A percentile compares a stretch with the other conserved stretches of the same genome.
These are phyloP conservation scores for Cossypha niveicapilla DNA, from an alignment of 2,797 vertebrate species.

Conservation along the genomic window DNA sequence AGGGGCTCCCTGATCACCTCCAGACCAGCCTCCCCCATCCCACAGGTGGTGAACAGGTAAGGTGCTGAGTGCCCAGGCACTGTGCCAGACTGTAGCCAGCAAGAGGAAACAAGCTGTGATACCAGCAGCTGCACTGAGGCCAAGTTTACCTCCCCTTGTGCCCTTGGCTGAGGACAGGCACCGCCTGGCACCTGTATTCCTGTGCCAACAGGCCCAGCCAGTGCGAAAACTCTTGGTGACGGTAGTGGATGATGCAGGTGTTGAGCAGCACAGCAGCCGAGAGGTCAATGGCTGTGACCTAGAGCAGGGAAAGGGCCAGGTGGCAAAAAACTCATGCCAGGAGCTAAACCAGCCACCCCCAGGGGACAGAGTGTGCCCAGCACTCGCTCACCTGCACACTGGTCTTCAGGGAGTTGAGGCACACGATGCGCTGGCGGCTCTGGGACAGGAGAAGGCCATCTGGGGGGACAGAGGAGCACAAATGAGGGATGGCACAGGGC, in stretches of 20 bases:
- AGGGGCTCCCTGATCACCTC: not conserved
- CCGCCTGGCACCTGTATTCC: constrained; percentile 75
- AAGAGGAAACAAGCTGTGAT: not conserved
- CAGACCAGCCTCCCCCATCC: not conserved
- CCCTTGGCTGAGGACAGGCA: constrained; percentile 58
- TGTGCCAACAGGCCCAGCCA: constrained; percentile 89
- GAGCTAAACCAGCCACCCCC: not conserved
- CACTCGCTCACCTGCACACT: constrained; percentile 78
- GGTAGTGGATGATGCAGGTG: constrained; percentile 97
- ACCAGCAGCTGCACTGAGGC: not conserved
- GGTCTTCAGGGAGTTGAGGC: constrained; percentile 88
- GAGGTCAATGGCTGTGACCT: constrained; percentile 91
- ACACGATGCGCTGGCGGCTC: constrained; percentile 94
- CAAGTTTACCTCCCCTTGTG: constrained; percentile 54
- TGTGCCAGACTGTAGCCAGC: not conserved
- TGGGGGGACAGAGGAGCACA: constrained; percentile 52
- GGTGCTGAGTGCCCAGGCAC: not conserved
- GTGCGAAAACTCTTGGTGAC: constrained; percentile 95
- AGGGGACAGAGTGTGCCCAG: not conserved
- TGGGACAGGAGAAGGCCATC: constrained; percentile 95
- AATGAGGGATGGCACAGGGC: not conserved
- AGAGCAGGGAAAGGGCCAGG: not conserved
- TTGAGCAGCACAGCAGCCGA: constrained; percentile 85
- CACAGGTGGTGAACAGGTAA: not conserved
- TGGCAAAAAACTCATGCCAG: not conserved